Base-by-base conservation (phyloP, 1,140 invertebrate species). In the Hydropsyche tenuis region DNA sequence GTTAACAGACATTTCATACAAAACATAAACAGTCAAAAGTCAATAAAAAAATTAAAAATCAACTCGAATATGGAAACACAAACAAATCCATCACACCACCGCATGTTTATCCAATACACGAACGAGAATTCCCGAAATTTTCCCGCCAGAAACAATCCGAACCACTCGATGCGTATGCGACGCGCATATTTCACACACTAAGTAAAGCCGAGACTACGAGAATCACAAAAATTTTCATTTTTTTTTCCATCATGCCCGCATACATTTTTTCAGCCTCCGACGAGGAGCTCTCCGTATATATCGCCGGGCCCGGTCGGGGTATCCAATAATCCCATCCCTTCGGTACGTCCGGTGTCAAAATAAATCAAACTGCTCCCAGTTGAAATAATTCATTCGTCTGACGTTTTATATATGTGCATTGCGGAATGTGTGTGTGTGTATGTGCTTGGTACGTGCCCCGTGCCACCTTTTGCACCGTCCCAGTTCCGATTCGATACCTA, bases 381-480 rank as follows among this genome's bases (percentile, higher is more conserved):
- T 72, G 71, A 75, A 75, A 75, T 75, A 75, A 75, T 75, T 75
- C 74, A 75, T 75, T 73, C 69, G 71, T 43, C 71, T 63, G 71
- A 73, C 64, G 71, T 72, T 75, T 75, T 75, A 75, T 75, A 69
- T 73, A 69, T 72, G 73, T 64, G 73, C 70, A 56, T 12, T 53
- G 68, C 48, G 48, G 45, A 48, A 22, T 68, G 45, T 68, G n/a
- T n/a, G n/a, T n/a, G n/a, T n/a, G n/a, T n/a, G n/a, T n/a, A n/a
- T n/a, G n/a, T n/a, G n/a, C n/a, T n/a, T 12, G 48, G 48, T 56
- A 70, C 51, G 48, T 70, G 23, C 20, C 56, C 56, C 51, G 16
- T 53, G 3, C 18, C n/a, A n/a, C 20, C 20, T 3, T 22, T 53
- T 20, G 7, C 5, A 53, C 51, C 20, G 12, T 53, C 3, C 20